Base-by-base conservation (phyloP, 2,797 vertebrate species). In the Fistularia tabacaria region DNA sequence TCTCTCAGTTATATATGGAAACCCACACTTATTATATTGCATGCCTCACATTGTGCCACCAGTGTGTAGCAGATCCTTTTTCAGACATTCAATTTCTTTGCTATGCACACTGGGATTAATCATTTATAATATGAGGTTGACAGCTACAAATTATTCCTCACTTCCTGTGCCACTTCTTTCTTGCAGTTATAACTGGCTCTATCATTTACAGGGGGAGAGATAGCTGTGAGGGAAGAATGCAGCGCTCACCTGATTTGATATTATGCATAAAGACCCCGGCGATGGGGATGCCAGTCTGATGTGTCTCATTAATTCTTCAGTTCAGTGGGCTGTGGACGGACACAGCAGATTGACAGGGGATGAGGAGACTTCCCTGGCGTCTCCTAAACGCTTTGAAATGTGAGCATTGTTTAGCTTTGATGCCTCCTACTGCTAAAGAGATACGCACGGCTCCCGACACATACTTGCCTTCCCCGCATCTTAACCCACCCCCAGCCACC, bases 301-400 rank as follows among this genome's bases (percentile, higher is more conserved):
- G 73, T 72, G 73, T 80, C 81, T 87, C 85, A 85, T 88, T 88
- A 89, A 88, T 88, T 88, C 82, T 64, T 82, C 80, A 81, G 80
- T 66, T 88, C 82, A 83, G 59, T 87, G 86, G 67, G 69, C 79
- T 85, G 88, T 82, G 82, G 82, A 85, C 77, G 73, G 81, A 80
- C 66, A 62, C 71, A 36, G 66, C 72, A 71, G 80, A 82, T 80
- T 84, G 81, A 85, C 79, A 79, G 75, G 73, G 71, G 73, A 78
- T 66, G 74, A 59, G 69, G 71, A 81, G 76, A 75, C 66, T 69
- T 72, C 76, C 62, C 57, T 12, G 7, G 42, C 54, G 15, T 81
- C 74, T 74, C 67, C 47, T 73, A 64, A 72, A 76, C 66, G 65
- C 71, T 77, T 81, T 79, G 79, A 83, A 83, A 81, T 57, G 38